phyloP scores from a whole-genome alignment of 1,140 invertebrate genomes.

The Brachionus koreanus region DNA sequence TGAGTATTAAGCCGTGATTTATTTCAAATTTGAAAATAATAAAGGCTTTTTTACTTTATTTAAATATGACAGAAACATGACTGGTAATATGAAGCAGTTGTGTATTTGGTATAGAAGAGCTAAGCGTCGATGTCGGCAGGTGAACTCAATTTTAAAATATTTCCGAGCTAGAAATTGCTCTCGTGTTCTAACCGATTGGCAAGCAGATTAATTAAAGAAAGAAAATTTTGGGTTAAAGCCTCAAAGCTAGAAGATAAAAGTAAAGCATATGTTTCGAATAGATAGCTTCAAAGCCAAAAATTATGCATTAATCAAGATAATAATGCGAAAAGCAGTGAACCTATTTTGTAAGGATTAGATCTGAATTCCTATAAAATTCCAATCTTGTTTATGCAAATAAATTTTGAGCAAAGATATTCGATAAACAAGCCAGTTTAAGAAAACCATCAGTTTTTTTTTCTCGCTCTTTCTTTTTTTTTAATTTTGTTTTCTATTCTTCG shows the following conservation, averaged over 20 bases:
- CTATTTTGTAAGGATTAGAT: not conserved
- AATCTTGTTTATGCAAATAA: not conserved
- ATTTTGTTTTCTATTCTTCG: not conserved
- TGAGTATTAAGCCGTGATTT: not conserved
- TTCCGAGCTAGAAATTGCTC: not conserved
- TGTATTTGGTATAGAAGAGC: too few species aligned
- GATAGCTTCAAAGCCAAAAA: not conserved
- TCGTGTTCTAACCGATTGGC: not conserved
- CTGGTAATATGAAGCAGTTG: too few species aligned
- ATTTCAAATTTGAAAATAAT: not conserved
- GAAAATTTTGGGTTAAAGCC: not conserved
- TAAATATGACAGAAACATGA: too few species aligned
- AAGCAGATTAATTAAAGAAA: not conserved
- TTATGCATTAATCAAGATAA: not conserved
- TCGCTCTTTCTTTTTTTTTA: not conserved
- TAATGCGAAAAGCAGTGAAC: not conserved
- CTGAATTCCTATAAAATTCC: not conserved
- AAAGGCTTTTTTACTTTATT: not conserved
- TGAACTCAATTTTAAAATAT: not conserved
- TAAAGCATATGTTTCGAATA: not conserved
- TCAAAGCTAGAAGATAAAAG: not conserved
- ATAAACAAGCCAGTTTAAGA: not conserved
- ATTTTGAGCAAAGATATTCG: not conserved
- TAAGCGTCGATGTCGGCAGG: not conserved
- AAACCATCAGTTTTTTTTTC: not conserved